Percentiles rank a stretch among this genome's conserved stretches.
Evolutionary conservation across 2,797 vertebrate species (phyloP).

Genomic region (Eutrigla gurnardus): DNA sequence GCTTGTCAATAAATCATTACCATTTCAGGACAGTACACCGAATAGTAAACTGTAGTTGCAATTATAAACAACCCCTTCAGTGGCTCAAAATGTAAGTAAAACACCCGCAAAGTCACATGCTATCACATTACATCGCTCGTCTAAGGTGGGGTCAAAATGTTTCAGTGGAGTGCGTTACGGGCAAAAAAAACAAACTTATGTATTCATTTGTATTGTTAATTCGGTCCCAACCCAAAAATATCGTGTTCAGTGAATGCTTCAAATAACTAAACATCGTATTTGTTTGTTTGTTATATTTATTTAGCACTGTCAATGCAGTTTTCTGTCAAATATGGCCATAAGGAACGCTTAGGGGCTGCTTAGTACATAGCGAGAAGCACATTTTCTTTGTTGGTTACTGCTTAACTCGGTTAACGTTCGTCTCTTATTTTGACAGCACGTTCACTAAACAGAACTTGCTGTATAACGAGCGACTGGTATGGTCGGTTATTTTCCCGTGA

Average conservation of each 20-base stretch:
- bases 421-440: background rate
- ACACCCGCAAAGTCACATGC: constrained; percentile 4
- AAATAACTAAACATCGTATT: background rate
- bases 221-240: background rate
- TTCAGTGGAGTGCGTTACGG: constrained; percentile 23
- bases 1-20: background rate
- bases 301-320: background rate
- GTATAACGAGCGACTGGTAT: fast-evolving
- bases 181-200: constrained; percentile 22
- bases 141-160: constrained; percentile 25
- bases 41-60: background rate
- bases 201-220: background rate
- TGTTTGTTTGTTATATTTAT: background rate
- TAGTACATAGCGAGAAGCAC: constrained; percentile 37
- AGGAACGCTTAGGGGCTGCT: constrained; percentile 17
- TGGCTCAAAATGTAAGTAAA: constrained; percentile 5
- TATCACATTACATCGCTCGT: constrained; percentile 23
- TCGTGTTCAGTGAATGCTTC: fast-evolving
- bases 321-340: background rate
- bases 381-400: constrained; percentile 71
- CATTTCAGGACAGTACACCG: background rate
- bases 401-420: constrained; percentile 22
- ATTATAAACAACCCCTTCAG: constrained; percentile 3
- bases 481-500: fast-evolving
- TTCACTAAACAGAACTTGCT: background rate